phyloP scores from a whole-genome alignment of 2,888 invertebrate species.

The Drosophila hamatofila region DNA sequence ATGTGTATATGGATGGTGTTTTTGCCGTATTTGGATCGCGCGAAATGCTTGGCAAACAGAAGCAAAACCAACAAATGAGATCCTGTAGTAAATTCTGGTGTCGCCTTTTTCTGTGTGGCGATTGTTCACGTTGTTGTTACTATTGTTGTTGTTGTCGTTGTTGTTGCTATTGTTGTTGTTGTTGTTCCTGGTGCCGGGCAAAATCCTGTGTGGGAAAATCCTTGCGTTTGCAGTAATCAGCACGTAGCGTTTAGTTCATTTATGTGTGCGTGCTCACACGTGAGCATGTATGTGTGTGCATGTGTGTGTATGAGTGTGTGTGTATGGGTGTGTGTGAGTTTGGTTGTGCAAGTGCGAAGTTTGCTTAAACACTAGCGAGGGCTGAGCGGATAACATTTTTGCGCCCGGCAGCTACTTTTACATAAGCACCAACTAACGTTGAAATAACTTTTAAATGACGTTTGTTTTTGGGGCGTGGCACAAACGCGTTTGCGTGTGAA shows the following conservation, averaged over 20 bases:
- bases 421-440: constrained; percentile 78
- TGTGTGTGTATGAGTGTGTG: constrained; percentile 13
- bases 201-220: constrained; percentile 64
- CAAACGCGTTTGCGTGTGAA: constrained; percentile 72
- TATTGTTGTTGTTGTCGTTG: constrained; percentile 1
- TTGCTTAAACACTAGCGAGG: constrained; percentile 59
- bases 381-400: constrained; percentile 42
- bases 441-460: constrained; percentile 81
- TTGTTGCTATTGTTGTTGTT: constrained; percentile 12
- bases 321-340: constrained; percentile 20
- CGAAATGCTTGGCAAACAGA: constrained; percentile 71
- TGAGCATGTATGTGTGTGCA: constrained; percentile 22
- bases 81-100: constrained; percentile 70
- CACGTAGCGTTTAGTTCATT: constrained; percentile 77
- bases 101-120: constrained; percentile 48
- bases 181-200: constrained; percentile 22
- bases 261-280: constrained; percentile 68
- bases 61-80: constrained; percentile 77
- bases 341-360: constrained; percentile 49
- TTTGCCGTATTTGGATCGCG: constrained; percentile 57
- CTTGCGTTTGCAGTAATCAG: constrained; percentile 80
- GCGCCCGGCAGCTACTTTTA: constrained; percentile 69
- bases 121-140: constrained; percentile 4
- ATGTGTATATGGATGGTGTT: constrained; percentile 29
- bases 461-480: constrained; percentile 70